A percentile compares a stretch with the other conserved stretches of the same genome.
Conservation (phyloP, 2,888 invertebrate species). For the Drosophila eohydei region DNA sequence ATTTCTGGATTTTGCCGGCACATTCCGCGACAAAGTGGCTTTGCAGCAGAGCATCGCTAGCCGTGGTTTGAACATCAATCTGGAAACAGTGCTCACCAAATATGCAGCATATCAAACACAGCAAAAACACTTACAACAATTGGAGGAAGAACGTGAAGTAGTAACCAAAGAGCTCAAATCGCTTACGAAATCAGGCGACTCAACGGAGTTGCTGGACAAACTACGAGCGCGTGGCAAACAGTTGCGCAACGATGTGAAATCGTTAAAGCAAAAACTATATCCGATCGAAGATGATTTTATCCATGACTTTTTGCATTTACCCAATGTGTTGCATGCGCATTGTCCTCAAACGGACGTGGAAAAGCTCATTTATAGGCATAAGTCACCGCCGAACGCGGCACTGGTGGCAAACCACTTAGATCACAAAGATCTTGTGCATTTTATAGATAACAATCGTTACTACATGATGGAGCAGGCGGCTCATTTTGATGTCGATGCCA, state of each 20-base stretch:
- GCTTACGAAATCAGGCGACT: conserved; percentile 80
- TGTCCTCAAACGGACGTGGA: conserved; percentile 86
- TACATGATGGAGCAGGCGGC: conserved; percentile 90
- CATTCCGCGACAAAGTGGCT: conserved; percentile 85
- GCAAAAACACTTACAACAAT: conserved; percentile 85
- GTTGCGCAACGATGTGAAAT: conserved; percentile 88
- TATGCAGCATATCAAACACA: conserved; percentile 88
- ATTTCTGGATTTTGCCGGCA: conserved; percentile 88
- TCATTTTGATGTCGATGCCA: conserved; percentile 88
- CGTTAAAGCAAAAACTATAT: conserved; percentile 88
- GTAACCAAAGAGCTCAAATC: conserved; percentile 86
- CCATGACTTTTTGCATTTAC: conserved; percentile 88
- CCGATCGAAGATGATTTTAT: conserved; percentile 90
- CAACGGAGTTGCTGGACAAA: conserved; percentile 83
- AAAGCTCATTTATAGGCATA: conserved; percentile 75
- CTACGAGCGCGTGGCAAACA: conserved; percentile 87
- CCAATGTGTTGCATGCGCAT: conserved; percentile 88
- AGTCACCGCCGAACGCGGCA: conserved; percentile 13
- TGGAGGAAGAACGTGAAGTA: conserved; percentile 86
- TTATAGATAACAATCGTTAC: conserved; percentile 86
- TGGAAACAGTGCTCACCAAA: conserved; percentile 86
- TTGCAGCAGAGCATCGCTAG: conserved; percentile 86
- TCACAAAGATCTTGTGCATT: conserved; percentile 78
- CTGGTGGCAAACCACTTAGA: conserved; percentile 78
- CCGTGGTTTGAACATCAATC: conserved; percentile 86